Percentiles rank a stretch among this genome's conserved stretches.
Conservation (phyloP, 2,113 vertebrate species). For the Ptychochromis oligacanthus region DNA sequence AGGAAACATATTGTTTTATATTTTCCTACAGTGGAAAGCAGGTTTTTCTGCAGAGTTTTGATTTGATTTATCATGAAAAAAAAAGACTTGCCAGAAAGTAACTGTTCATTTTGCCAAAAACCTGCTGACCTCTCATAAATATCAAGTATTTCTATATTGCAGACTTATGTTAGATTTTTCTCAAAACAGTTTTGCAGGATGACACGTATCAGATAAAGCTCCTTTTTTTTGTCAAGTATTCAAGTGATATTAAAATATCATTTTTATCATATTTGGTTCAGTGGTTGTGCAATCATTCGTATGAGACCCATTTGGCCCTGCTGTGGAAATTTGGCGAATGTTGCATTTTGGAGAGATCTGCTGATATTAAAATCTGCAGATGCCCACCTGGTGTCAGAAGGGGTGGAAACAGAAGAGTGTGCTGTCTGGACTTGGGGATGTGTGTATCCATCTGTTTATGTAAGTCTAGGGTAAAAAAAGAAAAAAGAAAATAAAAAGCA, state of each 20-base stretch:
- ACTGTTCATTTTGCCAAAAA: background rate
- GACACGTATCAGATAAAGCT: background rate
- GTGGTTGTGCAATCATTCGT: slow-evolving; percentile 46
- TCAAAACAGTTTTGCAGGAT: background rate
- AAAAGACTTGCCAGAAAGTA: background rate
- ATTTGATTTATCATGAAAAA: background rate
- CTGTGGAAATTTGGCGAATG: slow-evolving; percentile 43
- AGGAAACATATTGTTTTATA: no score
- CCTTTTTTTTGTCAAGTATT: slow-evolving; percentile 12
- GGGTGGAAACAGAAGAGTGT: slow-evolving; percentile 35
- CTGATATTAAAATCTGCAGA: slow-evolving; percentile 59
- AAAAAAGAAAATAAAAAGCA: background rate
- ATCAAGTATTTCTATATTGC: background rate
- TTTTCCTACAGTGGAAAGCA: background rate
- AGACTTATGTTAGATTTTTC: background rate
- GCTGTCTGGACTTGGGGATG: slow-evolving; percentile 40
- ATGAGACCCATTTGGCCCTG: slow-evolving; percentile 46
- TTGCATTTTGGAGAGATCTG: slow-evolving; percentile 40
- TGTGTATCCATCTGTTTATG: slow-evolving; percentile 46
- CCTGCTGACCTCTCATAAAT: background rate
- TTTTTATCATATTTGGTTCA: slow-evolving; percentile 37
- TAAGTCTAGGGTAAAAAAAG: background rate
- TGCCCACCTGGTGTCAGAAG: slow-evolving; percentile 55
- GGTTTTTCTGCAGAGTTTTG: background rate
- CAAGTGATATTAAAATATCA: slow-evolving; percentile 16